phyloP scores from a whole-genome alignment of 2,797 vertebrate species.

The Tokudaia muenninki region DNA sequence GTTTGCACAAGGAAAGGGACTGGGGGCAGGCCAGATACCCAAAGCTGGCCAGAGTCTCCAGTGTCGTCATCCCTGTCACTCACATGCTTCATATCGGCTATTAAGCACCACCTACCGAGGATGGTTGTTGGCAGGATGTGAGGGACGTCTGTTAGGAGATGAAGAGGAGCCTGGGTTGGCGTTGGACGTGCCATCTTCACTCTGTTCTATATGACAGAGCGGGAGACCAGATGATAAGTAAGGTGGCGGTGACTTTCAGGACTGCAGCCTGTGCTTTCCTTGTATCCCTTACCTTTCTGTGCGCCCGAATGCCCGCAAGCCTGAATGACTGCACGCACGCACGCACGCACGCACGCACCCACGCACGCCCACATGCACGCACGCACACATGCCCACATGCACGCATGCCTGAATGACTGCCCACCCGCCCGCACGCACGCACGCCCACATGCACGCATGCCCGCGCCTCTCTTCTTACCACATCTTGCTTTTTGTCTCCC shows the following conservation, averaged over 20 bases:
- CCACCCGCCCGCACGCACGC: too few species aligned
- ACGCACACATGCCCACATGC: too few species aligned
- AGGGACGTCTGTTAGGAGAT: neutral
- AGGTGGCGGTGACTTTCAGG: neutral
- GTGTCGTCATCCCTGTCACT: too few species aligned
- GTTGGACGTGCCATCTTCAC: neutral
- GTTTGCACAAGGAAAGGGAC: neutral
- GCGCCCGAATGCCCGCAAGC: too few species aligned
- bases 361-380: too few species aligned
- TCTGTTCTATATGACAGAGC: neutral
- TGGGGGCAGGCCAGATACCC: neutral
- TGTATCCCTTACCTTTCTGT: neutral
- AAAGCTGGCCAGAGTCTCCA: neutral
- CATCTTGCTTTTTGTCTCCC: conserved; percentile 5
- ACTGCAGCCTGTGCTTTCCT: neutral
- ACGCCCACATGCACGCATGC: too few species aligned
- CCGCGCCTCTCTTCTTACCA: neutral
- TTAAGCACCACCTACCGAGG: neutral
- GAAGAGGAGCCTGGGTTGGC: neutral
- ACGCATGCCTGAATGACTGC: too few species aligned
- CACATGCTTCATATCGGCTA: fast-evolving
- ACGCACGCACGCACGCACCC: too few species aligned
- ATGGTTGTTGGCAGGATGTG: neutral
- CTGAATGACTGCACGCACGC: too few species aligned
- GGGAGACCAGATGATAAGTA: neutral